Evolutionary conservation across 1,140 invertebrate genomes (phyloP).

Genomic region (Eurosta solidaginis): DNA sequence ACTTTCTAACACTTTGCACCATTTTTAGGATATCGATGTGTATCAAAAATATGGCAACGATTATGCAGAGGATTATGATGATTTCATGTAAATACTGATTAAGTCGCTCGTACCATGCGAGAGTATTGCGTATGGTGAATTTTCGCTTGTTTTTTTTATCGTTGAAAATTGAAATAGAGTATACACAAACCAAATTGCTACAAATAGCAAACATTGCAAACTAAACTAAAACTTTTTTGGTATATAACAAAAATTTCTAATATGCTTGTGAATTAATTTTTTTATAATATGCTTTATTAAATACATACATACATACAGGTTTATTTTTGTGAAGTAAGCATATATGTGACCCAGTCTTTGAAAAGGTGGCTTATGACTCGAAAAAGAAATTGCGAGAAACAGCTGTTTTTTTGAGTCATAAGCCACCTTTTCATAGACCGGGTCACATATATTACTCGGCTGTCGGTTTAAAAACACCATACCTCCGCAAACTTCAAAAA

Average conservation of each 20-base stretch:
- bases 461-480: no score
- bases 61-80: conserved; percentile 69
- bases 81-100: conserved; percentile 67
- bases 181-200: neutral
- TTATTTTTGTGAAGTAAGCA: no score
- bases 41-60: conserved; percentile 60
- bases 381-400: no score
- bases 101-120: neutral
- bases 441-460: no score
- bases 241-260: conserved; percentile 25
- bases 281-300: conserved; percentile 15
- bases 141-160: conserved; percentile 3
- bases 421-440: no score
- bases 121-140: neutral
- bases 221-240: conserved; percentile 9
- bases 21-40: conserved; percentile 61
- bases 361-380: no score
- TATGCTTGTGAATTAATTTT: conserved; percentile 25
- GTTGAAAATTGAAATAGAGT: conserved; percentile 19
- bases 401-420: no score
- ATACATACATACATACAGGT: no score
- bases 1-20: conserved; percentile 32
- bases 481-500: no score
- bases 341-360: no score
- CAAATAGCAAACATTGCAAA: neutral